A percentile compares a stretch with the other conserved stretches of the same genome.
Conservation (phyloP, 2,113 vertebrate genomes). For the Vulpes lagopus region DNA sequence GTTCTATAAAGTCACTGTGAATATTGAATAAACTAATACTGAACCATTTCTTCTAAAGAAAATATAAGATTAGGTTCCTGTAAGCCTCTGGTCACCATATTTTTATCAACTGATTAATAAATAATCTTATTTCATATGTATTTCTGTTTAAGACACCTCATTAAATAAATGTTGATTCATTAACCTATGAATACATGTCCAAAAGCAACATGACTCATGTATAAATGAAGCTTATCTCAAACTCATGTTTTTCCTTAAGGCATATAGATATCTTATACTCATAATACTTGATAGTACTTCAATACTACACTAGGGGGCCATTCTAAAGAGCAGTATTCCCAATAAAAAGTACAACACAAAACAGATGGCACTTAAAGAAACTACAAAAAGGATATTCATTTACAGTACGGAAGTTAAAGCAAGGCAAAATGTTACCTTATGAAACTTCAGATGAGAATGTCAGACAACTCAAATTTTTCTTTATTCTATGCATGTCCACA, state of each 20-base stretch:
- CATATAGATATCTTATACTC: not conserved
- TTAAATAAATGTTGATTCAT: not conserved
- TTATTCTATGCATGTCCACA: not conserved
- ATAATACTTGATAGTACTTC: not conserved
- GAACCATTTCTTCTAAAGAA: not conserved
- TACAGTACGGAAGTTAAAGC: not conserved
- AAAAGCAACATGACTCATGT: not conserved
- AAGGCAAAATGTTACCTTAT: not conserved
- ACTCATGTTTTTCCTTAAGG: not conserved
- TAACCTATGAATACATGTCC: not conserved
- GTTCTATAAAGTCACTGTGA: slow-evolving; percentile 1
- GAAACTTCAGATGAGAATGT: not conserved
- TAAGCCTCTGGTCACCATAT: not conserved
- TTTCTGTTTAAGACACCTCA: not conserved
- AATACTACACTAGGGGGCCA: not conserved
- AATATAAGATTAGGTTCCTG: not conserved
- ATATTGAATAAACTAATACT: not conserved
- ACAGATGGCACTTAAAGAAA: not conserved
- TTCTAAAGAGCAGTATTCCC: not conserved
- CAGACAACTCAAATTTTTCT: not conserved
- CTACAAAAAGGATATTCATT: not conserved
- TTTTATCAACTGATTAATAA: slow-evolving; percentile 13
- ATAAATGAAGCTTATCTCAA: not conserved
- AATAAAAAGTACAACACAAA: not conserved
- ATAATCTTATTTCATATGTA: not conserved